Evolutionary conservation across 2,797 vertebrate species (phyloP).

Genomic region (Petrocephalus sullivani): DNA sequence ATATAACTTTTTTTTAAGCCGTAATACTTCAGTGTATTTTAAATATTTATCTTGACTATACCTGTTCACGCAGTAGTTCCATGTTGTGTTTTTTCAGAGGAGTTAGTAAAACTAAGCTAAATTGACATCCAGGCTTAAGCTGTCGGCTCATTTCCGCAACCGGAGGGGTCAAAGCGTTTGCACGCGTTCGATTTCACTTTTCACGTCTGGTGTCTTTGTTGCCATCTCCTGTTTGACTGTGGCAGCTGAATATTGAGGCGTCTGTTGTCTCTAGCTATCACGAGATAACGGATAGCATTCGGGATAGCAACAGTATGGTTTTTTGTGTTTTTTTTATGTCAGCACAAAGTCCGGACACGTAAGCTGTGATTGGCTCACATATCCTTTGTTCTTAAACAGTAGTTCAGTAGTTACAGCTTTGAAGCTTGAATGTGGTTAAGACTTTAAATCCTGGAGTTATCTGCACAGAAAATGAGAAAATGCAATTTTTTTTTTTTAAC

Average conservation of each 20-base stretch:
- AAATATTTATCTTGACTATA: slow-evolving; percentile 41
- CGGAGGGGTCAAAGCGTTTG: slow-evolving; percentile 39
- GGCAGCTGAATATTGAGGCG: slow-evolving; percentile 34
- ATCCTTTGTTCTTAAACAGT: slow-evolving; percentile 9
- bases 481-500: background rate
- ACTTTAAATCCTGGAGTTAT: background rate
- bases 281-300: slow-evolving; percentile 29
- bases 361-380: slow-evolving; percentile 27
- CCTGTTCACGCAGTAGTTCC: slow-evolving; percentile 41
- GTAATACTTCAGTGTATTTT: slow-evolving; percentile 48
- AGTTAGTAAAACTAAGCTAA: slow-evolving; percentile 36
- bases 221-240: slow-evolving; percentile 31
- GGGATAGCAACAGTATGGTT: slow-evolving; percentile 38
- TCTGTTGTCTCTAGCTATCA: slow-evolving; percentile 19
- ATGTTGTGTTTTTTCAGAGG: slow-evolving; percentile 55
- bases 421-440: background rate
- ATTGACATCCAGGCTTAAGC: slow-evolving; percentile 63
- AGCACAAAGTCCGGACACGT: slow-evolving; percentile 24
- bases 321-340: slow-evolving; percentile 27
- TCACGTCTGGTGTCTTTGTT: slow-evolving; percentile 36
- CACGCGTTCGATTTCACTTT: slow-evolving; percentile 30
- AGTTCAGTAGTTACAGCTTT: slow-evolving; percentile 14
- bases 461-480: slow-evolving; percentile 17
- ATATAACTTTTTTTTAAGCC: slow-evolving; percentile 44
- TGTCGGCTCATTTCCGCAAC: slow-evolving; percentile 55